Conservation (phyloP, 2,888 invertebrate species). For the Cosmopolites sordidus region DNA sequence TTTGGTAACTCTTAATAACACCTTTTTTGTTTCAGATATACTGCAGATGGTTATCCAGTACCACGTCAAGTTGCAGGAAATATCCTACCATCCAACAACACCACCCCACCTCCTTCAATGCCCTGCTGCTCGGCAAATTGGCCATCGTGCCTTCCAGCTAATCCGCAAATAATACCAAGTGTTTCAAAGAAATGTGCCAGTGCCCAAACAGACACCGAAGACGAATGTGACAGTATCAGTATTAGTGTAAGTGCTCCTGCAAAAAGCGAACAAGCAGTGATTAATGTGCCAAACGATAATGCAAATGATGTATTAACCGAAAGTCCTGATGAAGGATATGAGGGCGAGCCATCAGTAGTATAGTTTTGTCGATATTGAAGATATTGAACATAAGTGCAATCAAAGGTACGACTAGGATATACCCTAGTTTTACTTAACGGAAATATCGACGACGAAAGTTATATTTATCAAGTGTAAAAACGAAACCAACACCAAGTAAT, state of each 20-base stretch:
- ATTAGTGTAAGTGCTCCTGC: slow-evolving; percentile 8
- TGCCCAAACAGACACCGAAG: slow-evolving; percentile 40
- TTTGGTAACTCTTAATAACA: too few species aligned
- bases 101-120: slow-evolving; percentile 53
- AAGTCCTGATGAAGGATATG: slow-evolving; percentile 42
- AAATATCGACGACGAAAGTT: too few species aligned
- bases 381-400: too few species aligned
- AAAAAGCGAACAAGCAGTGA: slow-evolving; percentile 18
- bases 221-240: slow-evolving; percentile 27
- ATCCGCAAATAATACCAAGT: slow-evolving; percentile 13
- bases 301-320: slow-evolving; percentile 36
- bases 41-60: slow-evolving; percentile 60
- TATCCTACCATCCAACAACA: slow-evolving; percentile 39
- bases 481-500: too few species aligned
- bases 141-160: slow-evolving; percentile 53
- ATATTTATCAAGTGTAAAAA: too few species aligned
- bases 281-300: slow-evolving; percentile 15
- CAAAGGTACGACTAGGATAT: too few species aligned
- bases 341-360: slow-evolving; percentile 40
- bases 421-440: too few species aligned
- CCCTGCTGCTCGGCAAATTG: slow-evolving; percentile 47
- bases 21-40: slow-evolving; percentile 58
- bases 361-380: slow-evolving; percentile 23
- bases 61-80: slow-evolving; percentile 17
- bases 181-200: slow-evolving; percentile 36